Base-by-base conservation (phyloP, 2,113 vertebrate species). In the Aphyosemion australe region DNA sequence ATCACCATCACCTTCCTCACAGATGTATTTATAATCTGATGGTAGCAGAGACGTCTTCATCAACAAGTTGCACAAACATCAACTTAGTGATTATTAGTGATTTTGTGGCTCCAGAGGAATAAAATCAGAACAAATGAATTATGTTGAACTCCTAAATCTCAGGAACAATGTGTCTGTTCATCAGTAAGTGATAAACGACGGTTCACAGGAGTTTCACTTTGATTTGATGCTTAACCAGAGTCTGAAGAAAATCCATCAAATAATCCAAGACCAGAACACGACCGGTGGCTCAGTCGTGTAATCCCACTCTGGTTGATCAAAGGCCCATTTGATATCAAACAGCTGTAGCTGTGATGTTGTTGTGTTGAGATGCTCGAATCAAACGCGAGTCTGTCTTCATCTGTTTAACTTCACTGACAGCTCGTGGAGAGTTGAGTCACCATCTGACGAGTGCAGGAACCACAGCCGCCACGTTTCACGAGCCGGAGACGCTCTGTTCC, bases 401-500 rank as follows among this genome's bases (percentile, higher is more conserved):
- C 58, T 68, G 72, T 76, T 77, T 20, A 72, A 62, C 54, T 68
- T 47, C 59, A 34, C 41, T 42, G 34, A 69, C 64, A 21, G 12
- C 57, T 63, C 32, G 34, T 37, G 26, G 26, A 66, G 63, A 19
- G 53, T n/a, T 49, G 72, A 74, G 62, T 78, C 74, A 39, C 1
- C 67, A 46, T 69, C 69, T 47, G 26, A 26, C 26, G 26, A 26
- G 26, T 5, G 26, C 5, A 26, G 26, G 26, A 43, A 51, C 26
- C 14, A 46, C 58, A 45, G 68, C 21, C 16, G 74, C 78, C 78
- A 86, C 66, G 62, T 74, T 71, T 76, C 74, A 65, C 45, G 3
- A n/a, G 15, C 52, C 15, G 4, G 14, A n/a, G 14, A n/a, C 4
- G 31, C 8, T 34, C 52, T 18, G 46, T 18, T 48, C 4, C 2